Percentiles rank a stretch among this genome's conserved stretches.
These are phyloP conservation scores for Pachycephala philippinensis DNA, from an alignment of 2,113 vertebrate genomes.

Conservation along the genomic window DNA sequence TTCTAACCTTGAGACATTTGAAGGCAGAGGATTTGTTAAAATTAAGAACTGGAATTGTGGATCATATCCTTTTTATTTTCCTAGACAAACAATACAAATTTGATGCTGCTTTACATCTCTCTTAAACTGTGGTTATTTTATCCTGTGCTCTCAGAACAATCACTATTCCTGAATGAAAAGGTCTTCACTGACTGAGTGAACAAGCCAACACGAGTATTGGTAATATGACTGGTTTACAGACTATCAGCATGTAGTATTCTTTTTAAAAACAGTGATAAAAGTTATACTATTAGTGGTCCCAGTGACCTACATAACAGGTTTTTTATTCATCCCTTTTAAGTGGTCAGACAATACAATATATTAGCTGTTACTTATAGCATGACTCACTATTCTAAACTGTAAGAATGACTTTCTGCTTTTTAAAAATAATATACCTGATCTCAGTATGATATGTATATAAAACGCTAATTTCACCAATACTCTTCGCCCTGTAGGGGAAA, in stretches of 20 bases:
- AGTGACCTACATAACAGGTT: not conserved
- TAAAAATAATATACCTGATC: not conserved
- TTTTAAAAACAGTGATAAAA: not conserved
- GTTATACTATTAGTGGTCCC: not conserved
- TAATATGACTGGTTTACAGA: not conserved
- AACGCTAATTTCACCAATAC: not conserved
- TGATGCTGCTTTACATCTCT: not conserved
- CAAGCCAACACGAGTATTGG: not conserved
- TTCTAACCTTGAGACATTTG: not conserved
- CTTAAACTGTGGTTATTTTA: not conserved
- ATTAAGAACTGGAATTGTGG: not conserved
- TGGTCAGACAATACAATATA: not conserved
- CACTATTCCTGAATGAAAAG: not conserved
- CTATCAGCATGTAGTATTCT: not conserved
- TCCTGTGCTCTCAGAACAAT: not conserved
- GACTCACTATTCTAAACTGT: not conserved
- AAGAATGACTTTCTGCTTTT: not conserved
- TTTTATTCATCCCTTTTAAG: not conserved
- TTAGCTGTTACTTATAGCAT: not conserved
- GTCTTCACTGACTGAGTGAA: not conserved
- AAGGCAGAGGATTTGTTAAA: not conserved
- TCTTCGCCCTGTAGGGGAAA: not conserved
- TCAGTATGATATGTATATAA: not conserved
- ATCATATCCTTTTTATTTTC: not conserved
- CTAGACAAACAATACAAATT: not conserved